Evolutionary conservation across 2,888 invertebrate species (phyloP).

Genomic region (Cataglyphis altisquamis): DNA sequence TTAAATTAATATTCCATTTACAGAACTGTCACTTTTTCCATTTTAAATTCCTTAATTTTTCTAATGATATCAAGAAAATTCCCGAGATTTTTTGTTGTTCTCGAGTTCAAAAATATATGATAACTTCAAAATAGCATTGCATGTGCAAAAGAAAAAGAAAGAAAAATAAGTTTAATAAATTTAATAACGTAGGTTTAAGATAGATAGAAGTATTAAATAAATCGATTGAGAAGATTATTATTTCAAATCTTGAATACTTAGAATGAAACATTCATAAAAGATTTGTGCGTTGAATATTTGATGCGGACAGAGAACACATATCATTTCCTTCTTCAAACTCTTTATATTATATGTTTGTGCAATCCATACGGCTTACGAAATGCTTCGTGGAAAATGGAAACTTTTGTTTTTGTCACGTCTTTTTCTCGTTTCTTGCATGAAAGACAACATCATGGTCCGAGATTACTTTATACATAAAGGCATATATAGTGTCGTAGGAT

Average conservation of each 20-base stretch:
- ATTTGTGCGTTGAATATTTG: conserved; percentile 20
- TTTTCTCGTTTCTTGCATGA: conserved; percentile 3
- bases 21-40: neutral
- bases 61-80: neutral
- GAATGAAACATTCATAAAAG: conserved; percentile 14
- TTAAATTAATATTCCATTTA: conserved; percentile 32
- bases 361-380: conserved; percentile 2
- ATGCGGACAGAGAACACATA: neutral
- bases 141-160: neutral
- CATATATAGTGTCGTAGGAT: conserved; percentile 71
- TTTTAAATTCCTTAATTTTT: neutral
- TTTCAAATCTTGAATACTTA: conserved; percentile 21
- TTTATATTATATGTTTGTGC: conserved; percentile 3
- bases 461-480: conserved; percentile 74
- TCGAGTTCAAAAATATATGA: neutral
- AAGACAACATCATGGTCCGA: conserved; percentile 65
- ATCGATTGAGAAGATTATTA: conserved; percentile 20
- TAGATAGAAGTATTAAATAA: neutral
- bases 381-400: conserved; percentile 11
- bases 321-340: conserved; percentile 11
- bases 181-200: neutral
- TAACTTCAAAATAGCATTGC: neutral
- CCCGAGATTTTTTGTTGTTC: neutral
- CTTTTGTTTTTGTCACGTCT: conserved; percentile 49
- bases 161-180: neutral